These are phyloP conservation scores for Crax fasciolata DNA, from an alignment of 2,797 vertebrate species.

Conservation along the genomic window DNA sequence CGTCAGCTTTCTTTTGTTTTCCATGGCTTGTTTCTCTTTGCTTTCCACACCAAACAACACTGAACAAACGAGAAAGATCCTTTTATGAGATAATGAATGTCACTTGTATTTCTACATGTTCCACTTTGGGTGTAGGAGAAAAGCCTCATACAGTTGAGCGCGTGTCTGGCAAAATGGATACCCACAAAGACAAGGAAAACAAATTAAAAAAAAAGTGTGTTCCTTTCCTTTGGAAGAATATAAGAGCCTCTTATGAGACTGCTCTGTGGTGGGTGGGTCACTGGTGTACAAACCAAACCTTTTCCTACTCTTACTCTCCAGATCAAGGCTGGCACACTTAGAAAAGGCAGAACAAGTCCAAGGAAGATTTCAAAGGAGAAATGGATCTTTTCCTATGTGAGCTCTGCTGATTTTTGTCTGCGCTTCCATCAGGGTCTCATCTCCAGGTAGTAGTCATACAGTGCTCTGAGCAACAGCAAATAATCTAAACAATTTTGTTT, in stretches of 20 bases:
- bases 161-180: neutral
- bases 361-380: neutral
- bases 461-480: neutral
- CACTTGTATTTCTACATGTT: conserved; percentile 11
- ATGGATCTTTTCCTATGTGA: neutral
- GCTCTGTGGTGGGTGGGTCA: neutral
- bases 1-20: conserved; percentile 67
- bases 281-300: neutral
- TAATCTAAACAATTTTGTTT: neutral
- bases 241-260: neutral
- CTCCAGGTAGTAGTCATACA: rapidly evolving
- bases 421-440: neutral
- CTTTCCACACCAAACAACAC: conserved; percentile 29
- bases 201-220: neutral
- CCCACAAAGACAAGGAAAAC: neutral
- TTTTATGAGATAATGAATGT: conserved; percentile 28
- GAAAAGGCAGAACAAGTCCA: neutral
- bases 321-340: neutral
- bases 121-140: neutral
- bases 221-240: neutral
- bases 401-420: neutral
- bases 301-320: neutral
- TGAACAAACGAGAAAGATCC: conserved; percentile 39
- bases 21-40: conserved; percentile 48
- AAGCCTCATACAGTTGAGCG: neutral